A percentile compares a stretch with the other conserved stretches of the same genome.
Conservation (phyloP, 2,888 invertebrate genomes). For the Mythimna loreyi region DNA sequence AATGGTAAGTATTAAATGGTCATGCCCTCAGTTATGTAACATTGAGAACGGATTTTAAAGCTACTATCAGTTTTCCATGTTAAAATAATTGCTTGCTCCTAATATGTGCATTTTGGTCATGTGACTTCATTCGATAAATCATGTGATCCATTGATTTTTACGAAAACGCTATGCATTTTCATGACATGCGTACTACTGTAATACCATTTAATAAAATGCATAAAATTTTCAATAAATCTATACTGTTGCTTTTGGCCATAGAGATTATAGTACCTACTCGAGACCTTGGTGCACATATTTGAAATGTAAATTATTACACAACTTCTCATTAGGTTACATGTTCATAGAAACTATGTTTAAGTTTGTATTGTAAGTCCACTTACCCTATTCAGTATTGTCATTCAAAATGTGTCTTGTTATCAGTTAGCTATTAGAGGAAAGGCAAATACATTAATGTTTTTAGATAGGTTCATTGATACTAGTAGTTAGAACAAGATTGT, state of each 20-base stretch:
- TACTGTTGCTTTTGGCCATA: conserved; percentile 13
- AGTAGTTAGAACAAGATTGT: conserved; percentile 2
- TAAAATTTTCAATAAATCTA: conserved; percentile 23
- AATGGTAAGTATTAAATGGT: conserved; percentile 86
- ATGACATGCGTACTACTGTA: conserved; percentile 42
- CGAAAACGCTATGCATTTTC: conserved; percentile 51
- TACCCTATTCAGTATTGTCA: conserved; percentile 27
- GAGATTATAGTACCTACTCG: conserved; percentile 11
- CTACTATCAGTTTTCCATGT: conserved; percentile 63
- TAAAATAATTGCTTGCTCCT: conserved; percentile 67
- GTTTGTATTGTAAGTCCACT: conserved; percentile 16
- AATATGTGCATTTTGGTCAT: conserved; percentile 78
- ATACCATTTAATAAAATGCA: conserved; percentile 37
- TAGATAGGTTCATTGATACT: neutral
- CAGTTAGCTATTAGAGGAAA: conserved; percentile 20
- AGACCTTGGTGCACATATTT: conserved; percentile 60
- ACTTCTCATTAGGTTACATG: conserved; percentile 71
- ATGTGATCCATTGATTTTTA: conserved; percentile 77
- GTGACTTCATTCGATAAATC: conserved; percentile 79
- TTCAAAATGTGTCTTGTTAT: conserved; percentile 22
- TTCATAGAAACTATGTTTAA: conserved; percentile 30
- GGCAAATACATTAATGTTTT: conserved; percentile 6
- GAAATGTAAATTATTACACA: conserved; percentile 76
- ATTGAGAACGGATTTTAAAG: conserved; percentile 76
- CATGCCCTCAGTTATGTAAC: conserved; percentile 90